These are phyloP conservation scores for Fulica atra DNA, from an alignment of 2,113 vertebrate species.

Conservation along the genomic window DNA sequence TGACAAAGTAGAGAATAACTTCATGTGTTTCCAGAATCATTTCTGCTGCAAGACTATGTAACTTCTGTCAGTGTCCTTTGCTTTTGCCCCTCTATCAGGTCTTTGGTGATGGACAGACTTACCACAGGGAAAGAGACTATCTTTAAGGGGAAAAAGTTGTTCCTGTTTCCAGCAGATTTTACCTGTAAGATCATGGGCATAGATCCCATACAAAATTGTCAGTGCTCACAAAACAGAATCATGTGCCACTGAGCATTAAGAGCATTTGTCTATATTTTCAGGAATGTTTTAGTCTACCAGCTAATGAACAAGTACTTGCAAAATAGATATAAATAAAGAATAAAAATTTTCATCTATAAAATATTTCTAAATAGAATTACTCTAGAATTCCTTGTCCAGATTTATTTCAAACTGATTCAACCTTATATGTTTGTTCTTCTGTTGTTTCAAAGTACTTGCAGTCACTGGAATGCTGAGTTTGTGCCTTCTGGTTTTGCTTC, in stretches of 20 bases:
- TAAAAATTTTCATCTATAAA: no score
- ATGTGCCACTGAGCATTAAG: not conserved
- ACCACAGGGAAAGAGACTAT: not conserved
- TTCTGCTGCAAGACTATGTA: not conserved
- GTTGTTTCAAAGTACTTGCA: not conserved
- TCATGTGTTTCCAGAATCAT: not conserved
- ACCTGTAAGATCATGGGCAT: not conserved
- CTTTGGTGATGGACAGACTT: not conserved
- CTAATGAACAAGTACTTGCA: not conserved
- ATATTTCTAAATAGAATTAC: not conserved
- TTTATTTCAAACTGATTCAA: not conserved
- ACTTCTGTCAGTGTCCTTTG: not conserved
- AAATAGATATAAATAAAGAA: not conserved
- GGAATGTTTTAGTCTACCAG: not conserved
- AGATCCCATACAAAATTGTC: not conserved
- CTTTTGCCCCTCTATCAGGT: not conserved
- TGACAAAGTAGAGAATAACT: not conserved
- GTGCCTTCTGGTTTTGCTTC: not conserved
- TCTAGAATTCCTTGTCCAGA: not conserved
- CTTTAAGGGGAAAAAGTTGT: not conserved
- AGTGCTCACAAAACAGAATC: not conserved
- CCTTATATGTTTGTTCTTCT: not conserved
- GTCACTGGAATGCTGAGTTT: not conserved
- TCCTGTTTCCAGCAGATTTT: not conserved
- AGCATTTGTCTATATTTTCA: not conserved